Percentiles rank a stretch among this genome's conserved stretches.
Conservation (phyloP, 92 coral and sea anemone species). For the Porites lobata region DNA sequence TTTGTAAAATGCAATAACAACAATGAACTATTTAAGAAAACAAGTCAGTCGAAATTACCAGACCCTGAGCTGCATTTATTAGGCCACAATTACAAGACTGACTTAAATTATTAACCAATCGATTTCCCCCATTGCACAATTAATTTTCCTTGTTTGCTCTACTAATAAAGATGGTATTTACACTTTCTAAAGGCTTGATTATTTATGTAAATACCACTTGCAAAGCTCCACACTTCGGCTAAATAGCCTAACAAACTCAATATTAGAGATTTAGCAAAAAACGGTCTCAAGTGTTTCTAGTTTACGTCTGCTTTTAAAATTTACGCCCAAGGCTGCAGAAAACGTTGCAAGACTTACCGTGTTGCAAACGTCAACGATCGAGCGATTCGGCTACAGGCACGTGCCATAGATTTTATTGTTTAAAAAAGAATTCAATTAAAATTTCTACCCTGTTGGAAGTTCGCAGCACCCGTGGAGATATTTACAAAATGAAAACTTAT, state of each 20-base stretch:
- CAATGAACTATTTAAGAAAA: conserved; percentile 51
- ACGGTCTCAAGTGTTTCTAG: neutral
- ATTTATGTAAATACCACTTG: conserved; percentile 91
- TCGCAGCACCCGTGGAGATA: conserved; percentile 50
- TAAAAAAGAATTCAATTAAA: conserved; percentile 81
- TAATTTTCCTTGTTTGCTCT: conserved; percentile 71
- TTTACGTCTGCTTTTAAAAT: neutral
- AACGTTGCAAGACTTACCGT: too few relatives aligned
- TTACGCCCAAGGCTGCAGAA: neutral
- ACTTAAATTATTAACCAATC: conserved; percentile 66
- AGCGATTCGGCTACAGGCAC: conserved; percentile 61
- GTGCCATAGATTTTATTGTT: conserved; percentile 80
- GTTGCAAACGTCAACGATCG: too few relatives aligned
- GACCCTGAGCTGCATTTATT: conserved; percentile 12
- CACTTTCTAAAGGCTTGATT: conserved; percentile 74
- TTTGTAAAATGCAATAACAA: neutral
- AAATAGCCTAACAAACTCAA: neutral
- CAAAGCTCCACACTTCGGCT: conserved; percentile 54
- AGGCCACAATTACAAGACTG: conserved; percentile 32
- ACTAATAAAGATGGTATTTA: conserved; percentile 78
- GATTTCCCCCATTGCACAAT: conserved; percentile 42
- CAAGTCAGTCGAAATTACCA: conserved; percentile 37
- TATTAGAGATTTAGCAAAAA: neutral
- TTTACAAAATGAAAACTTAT: neutral
- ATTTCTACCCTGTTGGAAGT: conserved; percentile 53